These are phyloP conservation scores for Acanthornis magna DNA, from an alignment of 2,797 vertebrate species.

Conservation along the genomic window DNA sequence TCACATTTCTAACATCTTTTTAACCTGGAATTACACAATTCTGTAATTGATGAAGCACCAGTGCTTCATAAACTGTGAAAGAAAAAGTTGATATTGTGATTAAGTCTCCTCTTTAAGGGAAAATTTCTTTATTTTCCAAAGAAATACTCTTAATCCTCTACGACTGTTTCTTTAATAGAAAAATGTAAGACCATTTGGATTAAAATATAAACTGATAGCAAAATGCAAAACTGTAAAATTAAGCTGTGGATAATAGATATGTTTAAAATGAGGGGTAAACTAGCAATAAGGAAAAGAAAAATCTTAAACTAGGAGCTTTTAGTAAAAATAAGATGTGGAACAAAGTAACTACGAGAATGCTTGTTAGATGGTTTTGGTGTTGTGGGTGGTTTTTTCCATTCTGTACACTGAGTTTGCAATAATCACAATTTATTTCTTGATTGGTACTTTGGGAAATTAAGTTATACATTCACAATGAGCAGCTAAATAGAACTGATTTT, in stretches of 20 bases:
- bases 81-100: background rate
- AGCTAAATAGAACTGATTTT: background rate
- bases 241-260: background rate
- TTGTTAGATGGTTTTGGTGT: background rate
- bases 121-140: background rate
- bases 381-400: background rate
- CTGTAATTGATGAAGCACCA: background rate
- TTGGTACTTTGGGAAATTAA: background rate
- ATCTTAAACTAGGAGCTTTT: background rate
- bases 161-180: background rate
- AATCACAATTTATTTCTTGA: background rate
- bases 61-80: background rate
- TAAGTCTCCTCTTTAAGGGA: background rate
- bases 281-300: background rate
- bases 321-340: background rate
- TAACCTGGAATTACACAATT: background rate
- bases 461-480: background rate
- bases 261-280: background rate
- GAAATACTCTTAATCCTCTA: background rate
- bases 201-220: background rate
- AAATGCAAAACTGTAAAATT: background rate
- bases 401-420: background rate
- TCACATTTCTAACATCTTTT: background rate
- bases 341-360: background rate
- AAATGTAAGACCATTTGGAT: background rate